A percentile compares a stretch with the other conserved stretches of the same genome.
phyloP scores from a whole-genome alignment of 2,113 vertebrate genomes.

The Plotosus lineatus region DNA sequence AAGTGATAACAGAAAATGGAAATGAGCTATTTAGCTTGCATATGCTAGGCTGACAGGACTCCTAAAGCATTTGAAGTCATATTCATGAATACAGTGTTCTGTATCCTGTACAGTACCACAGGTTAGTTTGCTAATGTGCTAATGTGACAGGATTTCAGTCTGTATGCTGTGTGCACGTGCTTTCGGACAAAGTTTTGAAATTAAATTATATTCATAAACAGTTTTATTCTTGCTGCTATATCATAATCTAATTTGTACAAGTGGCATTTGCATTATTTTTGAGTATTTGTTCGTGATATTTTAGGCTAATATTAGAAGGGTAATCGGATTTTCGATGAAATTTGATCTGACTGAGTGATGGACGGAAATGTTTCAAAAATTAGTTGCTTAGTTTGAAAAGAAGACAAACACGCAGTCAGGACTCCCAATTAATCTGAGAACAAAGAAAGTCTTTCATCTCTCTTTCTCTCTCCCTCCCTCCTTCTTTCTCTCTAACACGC shows the following conservation, averaged over 20 bases:
- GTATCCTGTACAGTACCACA: too few relatives aligned
- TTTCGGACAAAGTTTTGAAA: too few relatives aligned
- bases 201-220: too few relatives aligned
- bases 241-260: neutral
- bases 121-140: too few relatives aligned
- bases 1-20: too few relatives aligned
- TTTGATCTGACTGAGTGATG: neutral
- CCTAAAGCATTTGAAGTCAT: too few relatives aligned
- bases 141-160: too few relatives aligned
- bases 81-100: too few relatives aligned
- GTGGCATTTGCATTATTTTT: neutral
- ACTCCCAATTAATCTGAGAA: constrained; percentile 12
- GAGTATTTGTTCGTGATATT: neutral
- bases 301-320: neutral
- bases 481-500: neutral
- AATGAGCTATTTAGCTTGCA: neutral
- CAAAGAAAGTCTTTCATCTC: constrained; percentile 10
- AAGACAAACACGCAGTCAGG: neutral
- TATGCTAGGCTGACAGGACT: neutral
- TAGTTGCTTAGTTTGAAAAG: neutral
- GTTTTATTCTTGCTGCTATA: neutral
- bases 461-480: neutral
- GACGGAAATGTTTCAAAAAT: neutral
- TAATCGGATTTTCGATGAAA: neutral
- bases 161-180: too few relatives aligned